phyloP scores from a whole-genome alignment of 2,888 invertebrate genomes.

The Drosophila demipolita region DNA sequence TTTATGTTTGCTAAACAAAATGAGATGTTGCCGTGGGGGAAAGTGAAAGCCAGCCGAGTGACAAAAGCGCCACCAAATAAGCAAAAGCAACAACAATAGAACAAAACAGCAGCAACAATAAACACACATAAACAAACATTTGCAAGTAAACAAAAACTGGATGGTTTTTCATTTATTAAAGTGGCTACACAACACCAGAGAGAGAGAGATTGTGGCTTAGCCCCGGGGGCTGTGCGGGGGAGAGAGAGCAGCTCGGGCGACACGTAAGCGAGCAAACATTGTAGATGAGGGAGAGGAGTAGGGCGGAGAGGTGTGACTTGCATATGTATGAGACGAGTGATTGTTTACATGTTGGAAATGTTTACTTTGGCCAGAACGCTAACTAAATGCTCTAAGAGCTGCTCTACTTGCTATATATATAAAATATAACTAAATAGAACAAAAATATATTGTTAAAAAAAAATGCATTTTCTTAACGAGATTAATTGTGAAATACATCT shows the following conservation, averaged over 20 bases:
- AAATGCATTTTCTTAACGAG: neutral
- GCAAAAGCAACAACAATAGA: constrained; percentile 14
- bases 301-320: constrained; percentile 8
- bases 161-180: constrained; percentile 79
- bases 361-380: neutral
- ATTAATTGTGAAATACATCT: neutral
- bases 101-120: constrained; percentile 16
- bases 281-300: neutral
- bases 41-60: constrained; percentile 58
- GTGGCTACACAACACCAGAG: constrained; percentile 46
- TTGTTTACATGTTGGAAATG: constrained; percentile 15
- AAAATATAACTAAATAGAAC: neutral
- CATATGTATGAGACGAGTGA: constrained; percentile 44
- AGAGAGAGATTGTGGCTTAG: neutral
- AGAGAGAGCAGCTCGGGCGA: constrained; percentile 38
- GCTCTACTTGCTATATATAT: neutral
- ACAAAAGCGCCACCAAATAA: constrained; percentile 44
- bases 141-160: constrained; percentile 59
- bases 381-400: constrained; percentile 14
- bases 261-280: constrained; percentile 51
- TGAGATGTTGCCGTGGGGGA: constrained; percentile 19
- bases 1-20: constrained; percentile 40
- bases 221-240: too few relatives aligned
- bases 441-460: neutral
- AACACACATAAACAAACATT: constrained; percentile 43